Base-by-base conservation (phyloP, 53 echinoderm and acorn worm genomes). In the Temnopleurus reevesii region DNA sequence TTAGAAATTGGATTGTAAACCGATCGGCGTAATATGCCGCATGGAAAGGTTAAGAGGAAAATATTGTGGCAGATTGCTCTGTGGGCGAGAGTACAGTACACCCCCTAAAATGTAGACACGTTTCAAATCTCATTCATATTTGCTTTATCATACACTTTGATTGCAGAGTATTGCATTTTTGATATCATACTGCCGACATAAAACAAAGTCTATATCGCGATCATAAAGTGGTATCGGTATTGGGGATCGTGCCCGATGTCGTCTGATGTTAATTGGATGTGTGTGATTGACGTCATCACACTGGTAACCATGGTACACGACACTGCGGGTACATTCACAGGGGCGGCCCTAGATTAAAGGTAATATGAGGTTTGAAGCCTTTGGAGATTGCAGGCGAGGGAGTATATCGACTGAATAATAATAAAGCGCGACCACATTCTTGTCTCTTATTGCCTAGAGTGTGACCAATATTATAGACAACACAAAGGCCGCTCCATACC, bases 181-280 rank as follows among this genome's bases (percentile, higher is more conserved):
- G 17, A 8, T 18, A 15, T 46, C 77, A 6, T 35, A 0, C 18
- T 6, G 81, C 10, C 12, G 46, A 24, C 81, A 81, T 18, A 27
- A 53, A 36, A 34, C 38, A 35, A 18, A 35, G 51, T 33, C n/a
- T 55, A n/a, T n/a, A 55, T 83, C 79, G 79, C 46, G 8, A 79
- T 79, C 46, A 47, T 35, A 29, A 71, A 47, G 46, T 47, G 49
- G 49, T 79, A 79, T 79, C 79, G 79, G 47, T n/a, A n/a, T n/a
- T 47, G 28, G 4, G 25, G 19, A 29, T 17, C 17, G 54, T 12
- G 27, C 12, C 83, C 19, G 12, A n/a, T 83, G 83, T 56, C 83
- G 30, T 55, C 29, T 83, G 83, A 55, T 83, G 53, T 1, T 83
- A 83, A 83, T 83, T 83, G 83, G 54, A 55, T 83, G 83, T 83